These are phyloP conservation scores for Lacerta bilineata DNA, from an alignment of 2,797 vertebrate species.

Conservation along the genomic window DNA sequence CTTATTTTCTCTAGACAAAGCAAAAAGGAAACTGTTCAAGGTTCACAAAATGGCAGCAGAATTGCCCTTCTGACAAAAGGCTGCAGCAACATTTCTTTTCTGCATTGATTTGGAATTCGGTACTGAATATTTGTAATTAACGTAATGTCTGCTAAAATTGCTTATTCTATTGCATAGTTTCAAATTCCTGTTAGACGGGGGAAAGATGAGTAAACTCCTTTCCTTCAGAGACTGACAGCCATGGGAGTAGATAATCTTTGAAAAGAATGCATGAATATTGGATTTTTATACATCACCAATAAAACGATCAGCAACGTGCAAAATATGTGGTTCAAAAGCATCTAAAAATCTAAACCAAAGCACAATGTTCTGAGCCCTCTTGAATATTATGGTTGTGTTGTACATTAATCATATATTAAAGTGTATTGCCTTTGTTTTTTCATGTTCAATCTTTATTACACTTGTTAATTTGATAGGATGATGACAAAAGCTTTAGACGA, in stretches of 20 bases:
- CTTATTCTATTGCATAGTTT: neutral
- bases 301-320: neutral
- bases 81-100: neutral
- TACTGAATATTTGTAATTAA: neutral
- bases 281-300: neutral
- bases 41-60: no score
- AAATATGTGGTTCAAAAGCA: neutral
- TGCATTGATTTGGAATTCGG: neutral
- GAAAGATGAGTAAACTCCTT: neutral
- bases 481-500: constrained; percentile 95
- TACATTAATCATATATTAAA: neutral
- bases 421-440: neutral
- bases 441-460: constrained; percentile 16
- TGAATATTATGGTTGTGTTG: neutral
- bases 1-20: no score
- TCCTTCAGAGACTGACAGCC: neutral
- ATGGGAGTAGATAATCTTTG: neutral
- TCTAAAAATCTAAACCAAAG: neutral
- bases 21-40: no score
- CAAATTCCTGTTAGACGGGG: no score
- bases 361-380: neutral
- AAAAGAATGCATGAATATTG: neutral
- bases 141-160: neutral
- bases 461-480: constrained; percentile 83
- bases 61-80: no score